A percentile compares a stretch with the other conserved stretches of the same genome.
Conservation (phyloP, 2,888 invertebrate genomes). For the Ennomos erosarius region DNA sequence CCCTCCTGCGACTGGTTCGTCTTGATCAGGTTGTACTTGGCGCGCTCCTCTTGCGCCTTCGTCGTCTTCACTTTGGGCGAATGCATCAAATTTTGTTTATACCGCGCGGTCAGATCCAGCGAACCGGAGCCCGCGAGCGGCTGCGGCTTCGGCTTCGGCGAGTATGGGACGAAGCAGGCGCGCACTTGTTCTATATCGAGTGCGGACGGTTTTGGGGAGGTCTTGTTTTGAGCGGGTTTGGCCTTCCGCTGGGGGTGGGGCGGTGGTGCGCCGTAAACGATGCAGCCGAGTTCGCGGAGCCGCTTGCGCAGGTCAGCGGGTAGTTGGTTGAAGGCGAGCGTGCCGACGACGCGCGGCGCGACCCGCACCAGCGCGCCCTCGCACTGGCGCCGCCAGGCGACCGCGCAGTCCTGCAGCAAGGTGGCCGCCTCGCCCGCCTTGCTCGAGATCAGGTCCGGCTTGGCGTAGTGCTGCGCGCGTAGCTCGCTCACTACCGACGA, state of each 20-base stretch:
- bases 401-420: constrained; percentile 52
- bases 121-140: constrained; percentile 15
- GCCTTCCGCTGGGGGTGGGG: constrained; percentile 42
- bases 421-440: constrained; percentile 43
- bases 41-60: constrained; percentile 74
- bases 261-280: constrained; percentile 54
- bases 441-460: constrained; percentile 55
- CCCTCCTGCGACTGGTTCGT: constrained; percentile 56
- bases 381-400: constrained; percentile 63
- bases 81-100: background rate
- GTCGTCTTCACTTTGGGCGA: constrained; percentile 70
- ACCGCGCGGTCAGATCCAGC: constrained; percentile 26
- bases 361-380: constrained; percentile 66
- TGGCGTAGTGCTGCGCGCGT: constrained; percentile 47
- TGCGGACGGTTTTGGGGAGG: constrained; percentile 27
- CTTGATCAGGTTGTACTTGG: constrained; percentile 69
- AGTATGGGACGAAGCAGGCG: constrained; percentile 68
- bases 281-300: constrained; percentile 66
- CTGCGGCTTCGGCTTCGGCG: constrained; percentile 62
- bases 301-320: constrained; percentile 66
- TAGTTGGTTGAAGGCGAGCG: constrained; percentile 67
- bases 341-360: constrained; percentile 62
- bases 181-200: constrained; percentile 69
- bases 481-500: constrained; percentile 53
- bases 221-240: constrained; percentile 37